phyloP scores from a whole-genome alignment of 2,888 invertebrate genomes.

The Protonemura montana region DNA sequence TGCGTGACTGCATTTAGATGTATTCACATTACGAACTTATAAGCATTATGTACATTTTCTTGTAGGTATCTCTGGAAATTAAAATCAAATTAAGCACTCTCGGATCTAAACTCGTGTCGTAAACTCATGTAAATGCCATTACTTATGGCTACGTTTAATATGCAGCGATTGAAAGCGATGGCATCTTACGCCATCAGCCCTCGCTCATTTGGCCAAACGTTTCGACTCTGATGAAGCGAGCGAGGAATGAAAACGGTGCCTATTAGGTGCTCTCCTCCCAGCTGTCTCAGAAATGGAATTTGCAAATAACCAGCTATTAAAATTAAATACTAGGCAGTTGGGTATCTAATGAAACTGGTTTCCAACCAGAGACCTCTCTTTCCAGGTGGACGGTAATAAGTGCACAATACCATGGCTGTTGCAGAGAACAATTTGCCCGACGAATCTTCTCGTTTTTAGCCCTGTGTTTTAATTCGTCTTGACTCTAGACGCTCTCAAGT shows the following conservation, averaged over 20 bases:
- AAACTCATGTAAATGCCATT: background rate
- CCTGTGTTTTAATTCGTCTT: background rate
- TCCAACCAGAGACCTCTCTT: background rate
- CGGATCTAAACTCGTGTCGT: background rate
- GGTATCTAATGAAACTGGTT: conserved; percentile 35
- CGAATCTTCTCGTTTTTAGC: background rate
- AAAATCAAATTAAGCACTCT: background rate
- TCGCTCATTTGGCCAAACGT: background rate
- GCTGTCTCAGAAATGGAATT: conserved; percentile 31
- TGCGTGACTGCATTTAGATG: background rate
- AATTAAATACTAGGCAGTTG: conserved; percentile 19
- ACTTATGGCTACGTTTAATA: background rate
- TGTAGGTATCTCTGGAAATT: background rate
- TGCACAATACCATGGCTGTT: background rate
- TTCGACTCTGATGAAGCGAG: background rate
- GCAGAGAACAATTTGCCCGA: background rate
- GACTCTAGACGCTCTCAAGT: background rate
- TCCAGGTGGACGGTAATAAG: background rate
- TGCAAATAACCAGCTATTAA: conserved; percentile 25
- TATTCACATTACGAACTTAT: background rate
- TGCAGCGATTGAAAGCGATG: background rate
- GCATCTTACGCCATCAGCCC: background rate
- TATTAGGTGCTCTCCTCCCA: conserved; percentile 5
- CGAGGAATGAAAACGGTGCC: background rate
- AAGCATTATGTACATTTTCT: background rate